These are phyloP conservation scores for Tragulus kanchil DNA, from an alignment of 2,113 vertebrate genomes.

Conservation along the genomic window DNA sequence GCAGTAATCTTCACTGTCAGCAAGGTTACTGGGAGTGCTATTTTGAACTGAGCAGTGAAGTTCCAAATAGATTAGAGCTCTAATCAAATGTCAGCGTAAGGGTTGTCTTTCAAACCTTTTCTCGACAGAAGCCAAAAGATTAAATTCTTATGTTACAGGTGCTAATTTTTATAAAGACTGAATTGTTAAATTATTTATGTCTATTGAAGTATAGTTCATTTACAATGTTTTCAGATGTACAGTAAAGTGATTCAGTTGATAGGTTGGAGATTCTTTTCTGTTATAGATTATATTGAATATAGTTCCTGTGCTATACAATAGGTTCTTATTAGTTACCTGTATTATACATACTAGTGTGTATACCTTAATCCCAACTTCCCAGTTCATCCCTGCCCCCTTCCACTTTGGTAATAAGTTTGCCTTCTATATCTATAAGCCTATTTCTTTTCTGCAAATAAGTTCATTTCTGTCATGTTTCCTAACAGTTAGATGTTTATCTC, in stretches of 20 bases:
- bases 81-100: not conserved
- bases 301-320: not conserved
- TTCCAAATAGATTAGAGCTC: accelerated
- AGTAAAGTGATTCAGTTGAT: not conserved
- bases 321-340: not conserved
- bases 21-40: not conserved
- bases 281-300: not conserved
- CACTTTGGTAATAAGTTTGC: not conserved
- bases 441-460: not conserved
- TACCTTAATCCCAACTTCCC: not conserved
- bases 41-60: not conserved
- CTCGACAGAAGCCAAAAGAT: not conserved
- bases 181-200: not conserved
- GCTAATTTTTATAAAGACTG: not conserved
- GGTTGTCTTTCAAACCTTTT: not conserved
- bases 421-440: not conserved
- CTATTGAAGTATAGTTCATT: not conserved
- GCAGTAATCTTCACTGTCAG: not conserved
- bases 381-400: not conserved
- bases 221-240: not conserved
- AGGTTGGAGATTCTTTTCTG: not conserved
- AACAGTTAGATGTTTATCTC: not conserved
- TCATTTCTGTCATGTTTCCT: not conserved
- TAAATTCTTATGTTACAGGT: not conserved
- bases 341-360: not conserved